Percentiles rank a stretch among this genome's conserved stretches.
Evolutionary conservation across 2,797 vertebrate genomes (phyloP).

Genomic region (Caiman crocodilus): DNA sequence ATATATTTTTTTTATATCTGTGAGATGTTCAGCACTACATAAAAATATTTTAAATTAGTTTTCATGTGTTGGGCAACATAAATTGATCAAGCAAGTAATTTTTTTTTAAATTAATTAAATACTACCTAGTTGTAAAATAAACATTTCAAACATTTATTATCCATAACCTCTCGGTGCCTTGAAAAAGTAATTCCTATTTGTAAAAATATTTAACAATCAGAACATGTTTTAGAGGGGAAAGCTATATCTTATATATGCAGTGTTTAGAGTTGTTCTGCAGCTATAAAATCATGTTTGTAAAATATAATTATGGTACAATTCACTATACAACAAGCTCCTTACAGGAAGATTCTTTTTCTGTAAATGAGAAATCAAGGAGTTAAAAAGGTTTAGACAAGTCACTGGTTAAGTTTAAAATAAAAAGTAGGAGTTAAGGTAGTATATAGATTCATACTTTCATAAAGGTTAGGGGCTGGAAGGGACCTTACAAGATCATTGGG

Average conservation of each 20-base stretch:
- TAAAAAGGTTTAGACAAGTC: not conserved
- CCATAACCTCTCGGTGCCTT: not conserved
- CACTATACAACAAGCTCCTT: slow-evolving; percentile 9
- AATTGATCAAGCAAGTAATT: not conserved
- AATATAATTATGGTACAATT: not conserved
- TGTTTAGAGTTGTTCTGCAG: not conserved
- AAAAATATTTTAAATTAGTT: not conserved
- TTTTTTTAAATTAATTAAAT: not conserved
- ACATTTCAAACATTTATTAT: not conserved
- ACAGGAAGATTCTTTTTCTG: not conserved
- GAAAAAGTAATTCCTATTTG: not conserved
- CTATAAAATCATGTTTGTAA: not conserved
- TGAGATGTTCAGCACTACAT: not conserved
- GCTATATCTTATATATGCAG: not conserved
- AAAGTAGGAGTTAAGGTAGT: not conserved
- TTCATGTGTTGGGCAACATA: fast-evolving
- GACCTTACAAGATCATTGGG: too few species aligned
- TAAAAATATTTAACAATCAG: not conserved
- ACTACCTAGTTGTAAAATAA: not conserved
- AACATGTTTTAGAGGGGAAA: not conserved
- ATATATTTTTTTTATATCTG: not conserved
- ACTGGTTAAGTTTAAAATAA: not conserved
- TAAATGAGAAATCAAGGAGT: not conserved
- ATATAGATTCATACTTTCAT: too few species aligned
- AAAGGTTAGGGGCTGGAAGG: too few species aligned